Conservation (phyloP, 2,888 invertebrate genomes). For the Chaitophorus viminalis region DNA sequence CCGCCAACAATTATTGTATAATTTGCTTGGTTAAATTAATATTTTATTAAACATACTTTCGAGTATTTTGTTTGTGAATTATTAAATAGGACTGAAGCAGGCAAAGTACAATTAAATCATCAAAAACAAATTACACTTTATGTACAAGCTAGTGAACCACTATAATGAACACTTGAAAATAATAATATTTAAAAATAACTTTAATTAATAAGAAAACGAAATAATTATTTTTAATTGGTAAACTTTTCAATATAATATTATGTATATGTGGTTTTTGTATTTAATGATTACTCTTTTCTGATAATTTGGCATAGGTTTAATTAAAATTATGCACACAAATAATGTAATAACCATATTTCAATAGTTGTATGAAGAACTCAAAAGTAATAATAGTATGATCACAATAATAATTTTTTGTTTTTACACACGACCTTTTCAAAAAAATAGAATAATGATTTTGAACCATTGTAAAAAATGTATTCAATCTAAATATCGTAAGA, state of each 20-base stretch:
- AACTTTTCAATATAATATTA: not conserved
- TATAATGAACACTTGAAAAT: not conserved
- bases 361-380: not conserved
- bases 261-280: not conserved
- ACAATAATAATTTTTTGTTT: not conserved
- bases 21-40: not conserved
- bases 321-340: not conserved
- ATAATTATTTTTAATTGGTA: not conserved
- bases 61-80: not conserved
- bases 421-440: not conserved
- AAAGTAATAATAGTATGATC: no score
- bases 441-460: not conserved
- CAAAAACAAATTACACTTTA: not conserved
- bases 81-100: not conserved
- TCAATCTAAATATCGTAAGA: no score
- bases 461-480: no score
- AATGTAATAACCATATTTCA: not conserved
- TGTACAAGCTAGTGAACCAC: not conserved
- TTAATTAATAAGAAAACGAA: not conserved
- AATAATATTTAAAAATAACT: not conserved
- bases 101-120: not conserved
- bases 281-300: not conserved
- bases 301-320: not conserved
- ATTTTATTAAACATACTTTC: not conserved
- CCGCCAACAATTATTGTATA: not conserved